Evolutionary conservation across 2,113 vertebrate species (phyloP).

Genomic region (Vulpes vulpes): DNA sequence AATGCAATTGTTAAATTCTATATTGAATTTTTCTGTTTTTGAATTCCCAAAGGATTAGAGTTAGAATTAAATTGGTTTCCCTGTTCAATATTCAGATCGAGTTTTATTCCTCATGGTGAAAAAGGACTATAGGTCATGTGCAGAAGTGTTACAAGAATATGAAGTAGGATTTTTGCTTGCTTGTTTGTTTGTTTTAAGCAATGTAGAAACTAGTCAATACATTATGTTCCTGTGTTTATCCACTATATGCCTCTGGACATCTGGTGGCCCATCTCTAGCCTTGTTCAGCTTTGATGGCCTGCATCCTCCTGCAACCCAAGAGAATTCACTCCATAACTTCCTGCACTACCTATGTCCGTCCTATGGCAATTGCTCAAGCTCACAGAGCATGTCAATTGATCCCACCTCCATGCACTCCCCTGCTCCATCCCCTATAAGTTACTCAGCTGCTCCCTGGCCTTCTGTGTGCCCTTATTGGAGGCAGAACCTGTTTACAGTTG

Average conservation of each 20-base stretch:
- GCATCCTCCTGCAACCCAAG: background rate
- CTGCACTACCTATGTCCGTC: background rate
- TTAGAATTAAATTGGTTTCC: background rate
- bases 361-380: background rate
- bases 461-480: background rate
- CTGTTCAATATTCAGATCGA: conserved; percentile 39
- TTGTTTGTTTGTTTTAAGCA: background rate
- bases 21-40: conserved; percentile 13
- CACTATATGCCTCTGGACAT: background rate
- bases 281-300: background rate
- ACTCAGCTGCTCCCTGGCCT: background rate
- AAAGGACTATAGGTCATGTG: background rate
- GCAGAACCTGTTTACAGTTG: background rate
- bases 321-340: background rate
- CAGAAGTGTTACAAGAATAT: background rate
- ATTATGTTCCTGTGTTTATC: background rate
- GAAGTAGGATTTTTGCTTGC: background rate
- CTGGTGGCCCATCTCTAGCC: background rate
- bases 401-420: too few relatives aligned
- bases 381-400: background rate
- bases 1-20: background rate
- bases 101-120: background rate
- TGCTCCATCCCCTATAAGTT: background rate
- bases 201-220: background rate
- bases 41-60: background rate